A percentile compares a stretch with the other conserved stretches of the same genome.
Conservation (phyloP, 2,113 vertebrate species). For the Collichthys lucidus region DNA sequence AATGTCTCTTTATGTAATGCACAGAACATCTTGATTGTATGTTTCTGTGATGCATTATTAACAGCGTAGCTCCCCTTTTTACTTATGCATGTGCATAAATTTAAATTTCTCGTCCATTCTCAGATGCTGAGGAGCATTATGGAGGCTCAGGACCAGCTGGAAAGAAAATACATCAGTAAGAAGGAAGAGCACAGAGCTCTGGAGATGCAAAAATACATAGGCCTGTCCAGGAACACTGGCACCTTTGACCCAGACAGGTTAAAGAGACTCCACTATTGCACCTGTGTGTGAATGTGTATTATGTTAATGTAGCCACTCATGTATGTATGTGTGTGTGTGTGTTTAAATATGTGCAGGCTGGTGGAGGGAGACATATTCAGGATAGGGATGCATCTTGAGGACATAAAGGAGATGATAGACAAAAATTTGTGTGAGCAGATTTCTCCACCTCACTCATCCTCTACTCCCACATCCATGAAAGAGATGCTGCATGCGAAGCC, state of each 20-base stretch:
- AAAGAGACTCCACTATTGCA: neutral
- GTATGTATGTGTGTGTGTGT: neutral
- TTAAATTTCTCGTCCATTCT: neutral
- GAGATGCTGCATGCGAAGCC: slow-evolving; percentile 26
- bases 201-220: slow-evolving; percentile 86
- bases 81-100: neutral
- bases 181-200: slow-evolving; percentile 87
- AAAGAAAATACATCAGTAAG: slow-evolving; percentile 88
- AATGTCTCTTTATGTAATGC: neutral
- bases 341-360: slow-evolving; percentile 76
- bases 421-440: slow-evolving; percentile 73
- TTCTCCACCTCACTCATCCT: slow-evolving; percentile 68
- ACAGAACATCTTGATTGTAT: neutral
- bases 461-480: slow-evolving; percentile 59
- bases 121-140: slow-evolving; percentile 88
- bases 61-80: neutral
- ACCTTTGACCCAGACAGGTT: slow-evolving; percentile 92
- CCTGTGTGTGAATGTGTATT: neutral
- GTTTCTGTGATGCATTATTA: neutral
- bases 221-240: slow-evolving; percentile 77
- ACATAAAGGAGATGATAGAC: slow-evolving; percentile 87
- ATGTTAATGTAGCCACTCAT: neutral
- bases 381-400: slow-evolving; percentile 88
- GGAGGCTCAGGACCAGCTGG: slow-evolving; percentile 86
- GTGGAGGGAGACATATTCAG: slow-evolving; percentile 91